Conservation (phyloP, 2,797 vertebrate genomes). For the Lerista edwardsae region DNA sequence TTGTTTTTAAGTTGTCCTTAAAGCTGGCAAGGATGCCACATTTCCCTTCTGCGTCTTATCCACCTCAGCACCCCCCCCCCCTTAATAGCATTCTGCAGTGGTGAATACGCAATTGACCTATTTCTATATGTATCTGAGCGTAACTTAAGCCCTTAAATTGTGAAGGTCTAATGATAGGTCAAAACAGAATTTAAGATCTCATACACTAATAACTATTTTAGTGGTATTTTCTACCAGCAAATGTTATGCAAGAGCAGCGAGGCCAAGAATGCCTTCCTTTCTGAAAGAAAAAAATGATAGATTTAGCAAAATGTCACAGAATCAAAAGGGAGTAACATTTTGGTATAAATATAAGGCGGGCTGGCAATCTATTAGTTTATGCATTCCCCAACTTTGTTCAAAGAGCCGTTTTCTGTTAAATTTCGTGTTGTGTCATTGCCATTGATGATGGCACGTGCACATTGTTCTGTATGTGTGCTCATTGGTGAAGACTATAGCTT, state of each 20-base stretch:
- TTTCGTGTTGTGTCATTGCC: slow-evolving; percentile 41
- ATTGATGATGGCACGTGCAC: slow-evolving; percentile 20
- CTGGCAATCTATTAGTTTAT: slow-evolving; percentile 32
- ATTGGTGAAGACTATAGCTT: neutral
- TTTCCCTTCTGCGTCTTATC: no score
- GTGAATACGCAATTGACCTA: no score
- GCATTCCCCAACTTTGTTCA: slow-evolving; percentile 19
- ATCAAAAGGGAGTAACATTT: slow-evolving; percentile 12
- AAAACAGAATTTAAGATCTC: neutral
- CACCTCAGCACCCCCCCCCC: no score
- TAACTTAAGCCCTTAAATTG: neutral
- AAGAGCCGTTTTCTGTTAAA: slow-evolving; percentile 33
- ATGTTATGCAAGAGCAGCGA: accelerated
- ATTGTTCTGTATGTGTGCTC: no score
- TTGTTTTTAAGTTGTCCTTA: no score
- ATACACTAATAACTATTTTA: neutral
- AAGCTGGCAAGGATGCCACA: no score
- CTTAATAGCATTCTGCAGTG: neutral
- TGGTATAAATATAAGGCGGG: slow-evolving; percentile 25
- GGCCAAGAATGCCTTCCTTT: neutral
- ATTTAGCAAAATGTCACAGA: slow-evolving; percentile 11
- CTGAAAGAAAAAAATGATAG: neutral
- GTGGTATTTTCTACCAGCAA: slow-evolving; percentile 39
- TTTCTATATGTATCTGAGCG: neutral
- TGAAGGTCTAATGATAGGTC: neutral